phyloP scores from a whole-genome alignment of 2,113 vertebrate genomes.

The Paedocypris sp. region DNA sequence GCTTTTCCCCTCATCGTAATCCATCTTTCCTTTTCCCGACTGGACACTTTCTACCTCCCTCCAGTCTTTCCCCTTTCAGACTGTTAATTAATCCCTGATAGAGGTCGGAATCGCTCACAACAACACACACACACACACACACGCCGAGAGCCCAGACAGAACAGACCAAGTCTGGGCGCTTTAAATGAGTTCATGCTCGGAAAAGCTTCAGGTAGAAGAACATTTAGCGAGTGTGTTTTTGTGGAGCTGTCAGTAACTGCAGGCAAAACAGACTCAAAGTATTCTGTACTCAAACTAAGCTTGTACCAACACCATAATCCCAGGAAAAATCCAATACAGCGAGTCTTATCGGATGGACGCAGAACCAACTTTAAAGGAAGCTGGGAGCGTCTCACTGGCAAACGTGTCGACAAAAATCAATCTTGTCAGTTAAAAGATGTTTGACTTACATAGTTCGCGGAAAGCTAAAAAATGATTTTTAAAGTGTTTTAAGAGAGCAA shows the following conservation, averaged over 20 bases:
- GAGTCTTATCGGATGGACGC: not conserved
- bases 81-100: conserved; percentile 19
- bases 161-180: not conserved
- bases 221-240: not conserved
- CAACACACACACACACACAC: conserved; percentile 11
- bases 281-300: not conserved
- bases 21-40: not conserved
- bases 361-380: not conserved
- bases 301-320: conserved; percentile 1
- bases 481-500: too few species aligned
- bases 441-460: too few species aligned
- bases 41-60: not conserved
- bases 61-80: conserved; percentile 4
- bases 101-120: not conserved
- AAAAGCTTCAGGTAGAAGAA: not conserved
- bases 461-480: too few species aligned
- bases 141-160: not conserved
- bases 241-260: not conserved
- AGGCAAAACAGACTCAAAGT: not conserved
- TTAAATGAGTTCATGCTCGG: not conserved
- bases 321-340: not conserved
- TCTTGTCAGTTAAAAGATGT: too few species aligned
- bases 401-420: not conserved
- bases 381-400: not conserved
- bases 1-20: not conserved